phyloP scores from a whole-genome alignment of 1,140 invertebrate genomes.

The Camponotus vicinus region DNA sequence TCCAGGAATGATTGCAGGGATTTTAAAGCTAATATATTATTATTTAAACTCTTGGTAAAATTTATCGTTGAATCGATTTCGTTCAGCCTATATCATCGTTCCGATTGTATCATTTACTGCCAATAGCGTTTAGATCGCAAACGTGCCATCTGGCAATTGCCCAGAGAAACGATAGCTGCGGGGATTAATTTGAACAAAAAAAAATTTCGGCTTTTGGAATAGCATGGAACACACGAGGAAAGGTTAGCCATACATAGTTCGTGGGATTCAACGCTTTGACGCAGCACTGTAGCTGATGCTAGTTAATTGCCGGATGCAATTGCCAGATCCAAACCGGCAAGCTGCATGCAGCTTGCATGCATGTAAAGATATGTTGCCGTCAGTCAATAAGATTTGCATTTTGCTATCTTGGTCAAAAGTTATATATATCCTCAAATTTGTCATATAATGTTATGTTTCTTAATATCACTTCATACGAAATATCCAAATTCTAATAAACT shows the following conservation, averaged over 20 bases:
- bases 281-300: conserved; percentile 28
- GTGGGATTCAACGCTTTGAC: conserved; percentile 25
- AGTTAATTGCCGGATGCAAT: conserved; percentile 59
- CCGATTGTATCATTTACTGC: not conserved
- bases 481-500: not conserved
- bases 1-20: not conserved
- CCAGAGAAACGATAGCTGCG: not conserved
- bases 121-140: not conserved
- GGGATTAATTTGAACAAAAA: conserved; percentile 13
- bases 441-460: not conserved
- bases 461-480: not conserved
- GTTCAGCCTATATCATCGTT: not conserved
- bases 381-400: conserved; percentile 17
- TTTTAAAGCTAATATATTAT: not conserved
- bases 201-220: conserved; percentile 5
- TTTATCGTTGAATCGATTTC: not conserved
- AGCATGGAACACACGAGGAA: conserved; percentile 6
- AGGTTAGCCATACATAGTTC: conserved; percentile 29
- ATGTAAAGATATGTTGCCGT: not conserved
- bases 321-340: conserved; percentile 33
- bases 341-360: not conserved
- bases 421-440: not conserved
- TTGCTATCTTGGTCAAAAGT: not conserved
- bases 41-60: not conserved
- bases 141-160: conserved; percentile 5